Evolutionary conservation across 2,113 vertebrate species (phyloP).

Genomic region (Melanotaenia duboulayi): DNA sequence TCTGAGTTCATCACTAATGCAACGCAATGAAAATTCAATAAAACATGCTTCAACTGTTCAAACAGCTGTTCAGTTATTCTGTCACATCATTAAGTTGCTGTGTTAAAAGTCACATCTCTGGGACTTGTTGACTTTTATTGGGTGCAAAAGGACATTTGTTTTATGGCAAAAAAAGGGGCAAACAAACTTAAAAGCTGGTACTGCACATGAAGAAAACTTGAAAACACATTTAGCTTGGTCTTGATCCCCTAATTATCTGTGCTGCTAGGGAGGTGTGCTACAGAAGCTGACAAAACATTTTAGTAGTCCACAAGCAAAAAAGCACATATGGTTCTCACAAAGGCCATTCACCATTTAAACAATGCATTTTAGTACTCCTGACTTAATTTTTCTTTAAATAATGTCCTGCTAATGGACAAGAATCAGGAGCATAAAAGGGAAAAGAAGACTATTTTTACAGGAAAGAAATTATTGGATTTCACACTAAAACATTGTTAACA

Average conservation of each 20-base stretch:
- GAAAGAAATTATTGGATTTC: slow-evolving; percentile 36
- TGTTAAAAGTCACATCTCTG: slow-evolving; percentile 27
- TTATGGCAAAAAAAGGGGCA: slow-evolving; percentile 55
- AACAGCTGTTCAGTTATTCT: slow-evolving; percentile 11
- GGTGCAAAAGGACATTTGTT: slow-evolving; percentile 73
- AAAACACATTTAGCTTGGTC: slow-evolving; percentile 42
- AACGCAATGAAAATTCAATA: slow-evolving; percentile 17
- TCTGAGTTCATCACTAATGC: slow-evolving; percentile 34
- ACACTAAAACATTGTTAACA: slow-evolving; percentile 54
- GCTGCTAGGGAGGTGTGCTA: slow-evolving; percentile 23
- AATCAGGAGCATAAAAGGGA: slow-evolving; percentile 58
- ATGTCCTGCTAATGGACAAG: slow-evolving; percentile 57
- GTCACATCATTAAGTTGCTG: slow-evolving; percentile 1
- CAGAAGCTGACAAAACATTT: slow-evolving; percentile 49
- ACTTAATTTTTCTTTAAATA: slow-evolving; percentile 20
- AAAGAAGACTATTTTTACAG: slow-evolving; percentile 46
- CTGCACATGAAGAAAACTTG: slow-evolving; percentile 43
- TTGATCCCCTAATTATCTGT: slow-evolving; percentile 19
- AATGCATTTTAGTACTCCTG: slow-evolving; percentile 24
- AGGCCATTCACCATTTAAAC: slow-evolving; percentile 73
- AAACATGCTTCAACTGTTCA: slow-evolving; percentile 41
- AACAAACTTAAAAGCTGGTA: slow-evolving; percentile 36
- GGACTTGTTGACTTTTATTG: slow-evolving; percentile 63
- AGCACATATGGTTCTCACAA: slow-evolving; percentile 75
- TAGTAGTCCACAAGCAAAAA: slow-evolving; percentile 69